These are phyloP conservation scores for Sycobia sp. DNA, from an alignment of 1,140 invertebrate species.

Conservation along the genomic window DNA sequence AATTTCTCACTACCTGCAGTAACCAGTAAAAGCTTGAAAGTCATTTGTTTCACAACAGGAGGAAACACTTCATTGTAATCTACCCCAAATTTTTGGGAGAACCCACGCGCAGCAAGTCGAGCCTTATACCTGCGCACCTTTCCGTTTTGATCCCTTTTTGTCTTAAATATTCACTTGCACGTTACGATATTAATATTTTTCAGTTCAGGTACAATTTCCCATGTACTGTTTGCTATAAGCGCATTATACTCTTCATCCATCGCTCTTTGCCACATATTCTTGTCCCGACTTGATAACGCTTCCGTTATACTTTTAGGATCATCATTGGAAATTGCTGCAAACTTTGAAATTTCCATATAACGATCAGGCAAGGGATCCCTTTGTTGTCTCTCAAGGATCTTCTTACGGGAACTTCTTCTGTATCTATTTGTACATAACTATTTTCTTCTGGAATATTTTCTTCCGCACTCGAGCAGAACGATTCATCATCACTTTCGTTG, in stretches of 20 bases:
- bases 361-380: neutral
- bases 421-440: no score
- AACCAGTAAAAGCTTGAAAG: neutral
- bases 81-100: constrained; percentile 5
- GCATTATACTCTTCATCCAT: constrained; percentile 11
- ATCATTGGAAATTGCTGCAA: neutral
- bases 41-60: neutral
- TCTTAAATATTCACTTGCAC: constrained; percentile 2
- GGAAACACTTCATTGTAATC: constrained; percentile 7
- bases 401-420: no score
- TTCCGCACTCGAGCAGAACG: no score
- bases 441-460: no score
- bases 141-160: neutral
- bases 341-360: neutral
- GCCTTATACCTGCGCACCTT: neutral
- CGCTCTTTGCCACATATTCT: neutral
- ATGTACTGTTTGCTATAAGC: neutral
- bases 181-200: neutral
- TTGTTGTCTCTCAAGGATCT: no score
- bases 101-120: constrained; percentile 6
- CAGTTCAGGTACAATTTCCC: neutral
- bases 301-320: neutral
- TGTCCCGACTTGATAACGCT: neutral
- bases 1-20: neutral
- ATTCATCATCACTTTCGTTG: no score